Base-by-base conservation (phyloP, 2,113 vertebrate species). In the Scomber japonicus region DNA sequence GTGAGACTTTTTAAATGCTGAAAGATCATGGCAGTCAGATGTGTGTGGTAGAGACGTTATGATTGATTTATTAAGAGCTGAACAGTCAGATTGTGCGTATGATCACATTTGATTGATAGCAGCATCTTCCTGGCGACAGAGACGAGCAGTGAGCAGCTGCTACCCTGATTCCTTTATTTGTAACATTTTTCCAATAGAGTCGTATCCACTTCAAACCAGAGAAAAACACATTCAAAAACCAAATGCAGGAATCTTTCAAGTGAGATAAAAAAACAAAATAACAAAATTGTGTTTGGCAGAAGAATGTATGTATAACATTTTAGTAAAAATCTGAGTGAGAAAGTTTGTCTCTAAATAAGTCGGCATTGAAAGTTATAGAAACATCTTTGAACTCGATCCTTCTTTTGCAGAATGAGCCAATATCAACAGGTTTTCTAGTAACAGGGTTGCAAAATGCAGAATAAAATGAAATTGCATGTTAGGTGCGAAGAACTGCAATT, bases 391-490 rank as follows among this genome's bases (percentile, higher is more conserved):
- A 31, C 3, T 5, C 44, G 61, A 80, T 67, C 19, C 40, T 59
- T 70, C 67, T 60, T 80, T 87, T 64, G 24, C 40, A 55, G 51
- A 57, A 55, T 61, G 59, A 31, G 74, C 65, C 79, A 86, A 82
- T 44, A 73, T 64, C 62, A 87, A 76, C 62, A 24, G 24, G 71
- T 19, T 35, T 66, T 79, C 24, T 15, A 13, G 66, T 3, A 17
- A 82, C 59, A 45, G 56, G 17, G 3, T 59, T 67, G 31, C 53
- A 61, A 83, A 76, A 87, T 35, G 65, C 19, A 35, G 64, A 35
- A 27, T 0, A 48, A 59, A 30, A 49, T 53, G 45, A 35, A 35
- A 35, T 35, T 8, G 9, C 35, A 16, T 11, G 53, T 17, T 44
- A 44, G 17, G n/a, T 8, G 68, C 53, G 72, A 77, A 61, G 59